These are phyloP conservation scores for Ditylenchus dipsaci DNA, from an alignment of 1,140 invertebrate species.

Conservation along the genomic window DNA sequence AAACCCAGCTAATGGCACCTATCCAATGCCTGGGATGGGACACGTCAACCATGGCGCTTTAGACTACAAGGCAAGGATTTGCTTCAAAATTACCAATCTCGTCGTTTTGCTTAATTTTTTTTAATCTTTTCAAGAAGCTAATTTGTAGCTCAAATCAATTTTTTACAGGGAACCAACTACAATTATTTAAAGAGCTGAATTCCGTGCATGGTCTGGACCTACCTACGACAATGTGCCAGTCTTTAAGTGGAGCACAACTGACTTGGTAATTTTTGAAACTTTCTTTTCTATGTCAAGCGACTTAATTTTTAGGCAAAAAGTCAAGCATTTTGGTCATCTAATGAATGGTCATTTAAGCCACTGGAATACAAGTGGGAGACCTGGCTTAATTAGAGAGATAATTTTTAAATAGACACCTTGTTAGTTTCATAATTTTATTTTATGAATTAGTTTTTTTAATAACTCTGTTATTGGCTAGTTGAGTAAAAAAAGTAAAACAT, in stretches of 20 bases:
- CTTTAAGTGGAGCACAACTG: constrained; percentile 33
- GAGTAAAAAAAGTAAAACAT: too few relatives aligned
- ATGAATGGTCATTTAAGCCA: constrained; percentile 22
- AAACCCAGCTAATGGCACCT: constrained; percentile 52
- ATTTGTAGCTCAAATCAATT: too few relatives aligned
- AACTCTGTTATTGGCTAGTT: too few relatives aligned
- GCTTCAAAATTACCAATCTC: constrained; percentile 47
- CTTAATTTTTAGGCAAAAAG: constrained; percentile 15
- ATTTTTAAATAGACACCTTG: too few relatives aligned
- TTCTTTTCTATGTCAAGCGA: background rate
- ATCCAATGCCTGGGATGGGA: constrained; percentile 66
- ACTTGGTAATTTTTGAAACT: constrained; percentile 14
- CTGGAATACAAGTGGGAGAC: constrained; percentile 32
- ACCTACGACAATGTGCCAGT: constrained; percentile 61
- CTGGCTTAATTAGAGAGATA: constrained; percentile 4
- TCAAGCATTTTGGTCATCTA: constrained; percentile 25
- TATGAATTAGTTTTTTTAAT: too few relatives aligned
- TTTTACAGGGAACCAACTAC: constrained; percentile 60
- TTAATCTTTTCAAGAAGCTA: too few relatives aligned
- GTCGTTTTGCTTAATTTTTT: too few relatives aligned
- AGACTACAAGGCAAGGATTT: constrained; percentile 66
- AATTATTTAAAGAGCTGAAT: constrained; percentile 60
- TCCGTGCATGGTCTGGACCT: constrained; percentile 66
- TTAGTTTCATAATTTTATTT: too few relatives aligned
- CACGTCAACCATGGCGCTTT: constrained; percentile 68